Evolutionary conservation across 2,888 invertebrate species (phyloP), one percentile per base, ranked within the genome.

Genomic region (Galerucella nymphaeae): DNA sequence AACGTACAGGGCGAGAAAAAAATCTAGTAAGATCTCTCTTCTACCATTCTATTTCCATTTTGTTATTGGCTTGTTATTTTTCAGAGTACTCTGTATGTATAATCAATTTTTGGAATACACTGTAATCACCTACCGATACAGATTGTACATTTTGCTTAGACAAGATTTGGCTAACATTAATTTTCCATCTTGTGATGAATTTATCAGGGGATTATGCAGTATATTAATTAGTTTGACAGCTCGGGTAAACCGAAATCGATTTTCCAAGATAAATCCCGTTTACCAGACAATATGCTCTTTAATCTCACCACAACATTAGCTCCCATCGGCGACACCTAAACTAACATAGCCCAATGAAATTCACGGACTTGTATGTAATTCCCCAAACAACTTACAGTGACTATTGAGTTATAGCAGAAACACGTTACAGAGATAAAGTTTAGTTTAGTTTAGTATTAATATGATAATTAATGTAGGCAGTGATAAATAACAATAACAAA

Each of bases 151-250:
- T 58, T 58, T 23, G 14, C 20, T 58, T 13, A 30, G n/a, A 30
- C 58, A 58, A 58, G n/a, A 23, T 58, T 58, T 30, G 58, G 58
- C 23, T 13, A 30, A 58, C 58, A 30, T 62, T 41, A 62, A 42
- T 62, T n/a, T 41, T 42, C 16, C 30, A 20, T 62, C 62, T 62
- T 16, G 62, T 16, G 16, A 41, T 4, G 62, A 41, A 61, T 61
- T 62, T 42, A 62, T 69, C 62, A n/a, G 45, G 53, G 69, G 69
- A 69, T 69, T 69, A 69, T 69, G 69, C 69, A 62, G 62, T 69
- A 61, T 50, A 69, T 69, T 69, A 62, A 69, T 69, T 69, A 69
- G 69, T 69, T 69, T 69, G 69, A 62, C 69, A 69, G 53, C 53
- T 69, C 50, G 8, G 69, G 69, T 55, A 62, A 53, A 69, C 69